These are phyloP conservation scores for Lichenostomus cassidix DNA, from an alignment of 2,113 vertebrate species.

Conservation along the genomic window DNA sequence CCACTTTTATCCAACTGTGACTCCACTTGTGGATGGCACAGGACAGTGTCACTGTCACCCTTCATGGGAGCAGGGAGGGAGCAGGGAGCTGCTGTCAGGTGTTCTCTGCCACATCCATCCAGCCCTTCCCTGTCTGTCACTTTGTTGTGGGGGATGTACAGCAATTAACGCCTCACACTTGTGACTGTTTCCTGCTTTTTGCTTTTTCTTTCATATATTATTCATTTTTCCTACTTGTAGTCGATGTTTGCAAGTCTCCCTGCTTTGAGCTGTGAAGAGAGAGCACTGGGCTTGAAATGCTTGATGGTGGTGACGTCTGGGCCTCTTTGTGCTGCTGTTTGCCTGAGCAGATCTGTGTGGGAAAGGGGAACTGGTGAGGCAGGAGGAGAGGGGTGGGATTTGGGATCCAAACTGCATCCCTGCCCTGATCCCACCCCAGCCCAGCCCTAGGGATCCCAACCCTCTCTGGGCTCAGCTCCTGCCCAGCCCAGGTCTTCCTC, in stretches of 20 bases:
- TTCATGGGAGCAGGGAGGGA: accelerated
- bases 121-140: not conserved
- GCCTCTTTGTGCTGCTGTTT: not conserved
- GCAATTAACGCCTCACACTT: constrained; percentile 40
- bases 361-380: not conserved
- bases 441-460: not conserved
- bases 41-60: not conserved
- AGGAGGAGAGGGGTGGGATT: not conserved
- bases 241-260: constrained; percentile 45
- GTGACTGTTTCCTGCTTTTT: constrained; percentile 42
- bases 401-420: not conserved
- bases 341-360: not conserved
- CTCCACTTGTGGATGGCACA: accelerated
- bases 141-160: not conserved
- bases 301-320: constrained; percentile 33
- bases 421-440: not conserved
- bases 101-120: not conserved
- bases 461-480: not conserved
- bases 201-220: constrained; percentile 70
- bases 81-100: accelerated
- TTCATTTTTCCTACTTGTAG: constrained; percentile 60
- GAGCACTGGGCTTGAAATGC: constrained; percentile 19
- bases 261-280: constrained; percentile 39
- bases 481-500: not conserved
- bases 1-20: not conserved